Evolutionary conservation across 1,140 invertebrate genomes (phyloP).

Genomic region (Drosophila ohnishii): DNA sequence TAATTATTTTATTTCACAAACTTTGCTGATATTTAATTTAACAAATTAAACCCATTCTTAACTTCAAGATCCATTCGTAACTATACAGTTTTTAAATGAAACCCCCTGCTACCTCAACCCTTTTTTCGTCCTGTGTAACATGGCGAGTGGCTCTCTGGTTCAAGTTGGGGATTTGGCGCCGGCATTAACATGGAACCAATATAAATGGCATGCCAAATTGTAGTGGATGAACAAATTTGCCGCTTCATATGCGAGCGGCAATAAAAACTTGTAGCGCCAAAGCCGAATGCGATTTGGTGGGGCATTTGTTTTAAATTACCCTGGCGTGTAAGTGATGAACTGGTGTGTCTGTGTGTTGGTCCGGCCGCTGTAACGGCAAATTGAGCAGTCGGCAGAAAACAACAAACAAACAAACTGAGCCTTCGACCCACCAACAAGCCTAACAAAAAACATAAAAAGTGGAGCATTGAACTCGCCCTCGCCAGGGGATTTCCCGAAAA

Average conservation of each 20-base stretch:
- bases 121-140: conserved; percentile 12
- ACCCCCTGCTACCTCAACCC: background rate
- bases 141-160: conserved; percentile 43
- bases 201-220: conserved; percentile 81
- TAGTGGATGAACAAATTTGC: conserved; percentile 77
- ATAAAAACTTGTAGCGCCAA: conserved; percentile 69
- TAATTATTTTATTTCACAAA: no score
- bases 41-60: background rate
- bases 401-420: conserved; percentile 38
- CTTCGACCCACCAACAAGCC: conserved; percentile 3
- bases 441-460: conserved; percentile 16
- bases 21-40: no score
- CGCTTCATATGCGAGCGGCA: conserved; percentile 59
- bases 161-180: conserved; percentile 59
- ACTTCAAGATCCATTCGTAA: background rate
- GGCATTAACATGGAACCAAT: conserved; percentile 79
- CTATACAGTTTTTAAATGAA: background rate
- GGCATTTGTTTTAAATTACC: conserved; percentile 79
- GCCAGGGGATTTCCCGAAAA: conserved; percentile 51
- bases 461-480: conserved; percentile 55
- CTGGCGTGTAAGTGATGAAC: conserved; percentile 77
- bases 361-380: conserved; percentile 56
- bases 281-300: conserved; percentile 70
- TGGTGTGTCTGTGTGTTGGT: conserved; percentile 31
- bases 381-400: conserved; percentile 55